These are phyloP conservation scores for Drosophila acutilabella DNA, from an alignment of 2,888 invertebrate species.

Conservation along the genomic window DNA sequence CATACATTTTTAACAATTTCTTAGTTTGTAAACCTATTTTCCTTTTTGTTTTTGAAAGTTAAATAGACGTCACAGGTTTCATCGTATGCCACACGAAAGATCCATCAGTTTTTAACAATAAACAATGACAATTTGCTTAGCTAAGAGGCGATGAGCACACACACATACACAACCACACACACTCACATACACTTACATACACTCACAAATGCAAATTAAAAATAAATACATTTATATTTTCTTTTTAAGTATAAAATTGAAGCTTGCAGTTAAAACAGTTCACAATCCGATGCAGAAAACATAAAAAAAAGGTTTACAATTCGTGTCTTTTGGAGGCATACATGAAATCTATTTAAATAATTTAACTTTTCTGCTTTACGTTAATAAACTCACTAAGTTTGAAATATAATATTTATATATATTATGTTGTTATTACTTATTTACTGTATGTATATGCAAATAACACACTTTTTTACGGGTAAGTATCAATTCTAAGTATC, in stretches of 20 bases:
- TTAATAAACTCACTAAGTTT: constrained; percentile 30
- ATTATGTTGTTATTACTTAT: constrained; percentile 15
- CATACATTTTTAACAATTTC: constrained; percentile 54
- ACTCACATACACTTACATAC: constrained; percentile 6
- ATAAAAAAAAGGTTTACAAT: constrained; percentile 9
- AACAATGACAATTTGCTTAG: constrained; percentile 34
- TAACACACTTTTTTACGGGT: constrained; percentile 24
- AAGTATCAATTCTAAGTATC: constrained; percentile 25
- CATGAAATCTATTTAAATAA: constrained; percentile 11
- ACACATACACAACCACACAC: constrained; percentile 27
- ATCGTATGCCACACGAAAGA: constrained; percentile 32
- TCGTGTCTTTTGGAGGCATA: constrained; percentile 11
- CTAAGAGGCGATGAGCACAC: constrained; percentile 38
- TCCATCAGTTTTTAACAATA: constrained; percentile 46
- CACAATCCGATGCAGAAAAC: constrained; percentile 29
- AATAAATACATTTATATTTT: constrained; percentile 9
- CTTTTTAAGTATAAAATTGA: neutral
- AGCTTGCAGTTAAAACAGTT: constrained; percentile 20
- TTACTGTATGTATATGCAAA: constrained; percentile 29
- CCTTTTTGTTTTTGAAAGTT: constrained; percentile 9
- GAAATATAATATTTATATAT: constrained; percentile 26
- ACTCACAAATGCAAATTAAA: constrained; percentile 12
- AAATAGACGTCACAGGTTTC: constrained; percentile 20
- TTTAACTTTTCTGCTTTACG: constrained; percentile 4
- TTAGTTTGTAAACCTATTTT: constrained; percentile 34